Evolutionary conservation across 1,140 invertebrate genomes (phyloP).

Genomic region (Saxidomus purpurata): DNA sequence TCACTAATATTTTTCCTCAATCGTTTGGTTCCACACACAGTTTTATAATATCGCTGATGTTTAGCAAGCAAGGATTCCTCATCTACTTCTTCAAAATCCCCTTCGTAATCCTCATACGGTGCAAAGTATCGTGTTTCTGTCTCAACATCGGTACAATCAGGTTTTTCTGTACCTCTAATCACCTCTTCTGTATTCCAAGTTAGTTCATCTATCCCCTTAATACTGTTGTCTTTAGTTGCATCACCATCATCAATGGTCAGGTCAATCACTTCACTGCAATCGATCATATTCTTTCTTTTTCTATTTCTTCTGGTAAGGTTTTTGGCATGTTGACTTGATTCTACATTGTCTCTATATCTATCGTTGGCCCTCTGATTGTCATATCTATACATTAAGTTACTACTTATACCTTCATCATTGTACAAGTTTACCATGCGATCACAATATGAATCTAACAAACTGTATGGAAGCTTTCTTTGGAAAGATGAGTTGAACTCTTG

Average conservation of each 20-base stretch:
- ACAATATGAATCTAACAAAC: too few species aligned
- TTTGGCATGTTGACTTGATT: too few species aligned
- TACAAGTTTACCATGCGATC: too few species aligned
- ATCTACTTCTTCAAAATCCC: background rate
- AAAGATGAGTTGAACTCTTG: too few species aligned
- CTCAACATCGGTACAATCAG: background rate
- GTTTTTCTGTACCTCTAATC: background rate
- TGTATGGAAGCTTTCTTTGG: too few species aligned
- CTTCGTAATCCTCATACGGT: background rate
- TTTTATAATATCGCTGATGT: background rate
- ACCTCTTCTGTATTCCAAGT: background rate
- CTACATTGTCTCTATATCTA: too few species aligned
- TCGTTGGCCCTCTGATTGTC: too few species aligned
- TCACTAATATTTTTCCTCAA: background rate
- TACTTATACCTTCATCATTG: too few species aligned
- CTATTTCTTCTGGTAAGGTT: background rate
- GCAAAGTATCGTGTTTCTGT: background rate
- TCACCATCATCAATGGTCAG: background rate
- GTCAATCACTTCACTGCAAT: background rate
- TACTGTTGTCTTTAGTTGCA: background rate
- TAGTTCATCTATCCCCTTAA: background rate
- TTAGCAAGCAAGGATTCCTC: conserved; percentile 21
- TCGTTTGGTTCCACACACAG: background rate
- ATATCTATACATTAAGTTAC: too few species aligned
- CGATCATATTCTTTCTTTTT: background rate